Evolutionary conservation across 1,140 invertebrate genomes (phyloP).

Genomic region (Hyposmocoma kahamanoa): DNA sequence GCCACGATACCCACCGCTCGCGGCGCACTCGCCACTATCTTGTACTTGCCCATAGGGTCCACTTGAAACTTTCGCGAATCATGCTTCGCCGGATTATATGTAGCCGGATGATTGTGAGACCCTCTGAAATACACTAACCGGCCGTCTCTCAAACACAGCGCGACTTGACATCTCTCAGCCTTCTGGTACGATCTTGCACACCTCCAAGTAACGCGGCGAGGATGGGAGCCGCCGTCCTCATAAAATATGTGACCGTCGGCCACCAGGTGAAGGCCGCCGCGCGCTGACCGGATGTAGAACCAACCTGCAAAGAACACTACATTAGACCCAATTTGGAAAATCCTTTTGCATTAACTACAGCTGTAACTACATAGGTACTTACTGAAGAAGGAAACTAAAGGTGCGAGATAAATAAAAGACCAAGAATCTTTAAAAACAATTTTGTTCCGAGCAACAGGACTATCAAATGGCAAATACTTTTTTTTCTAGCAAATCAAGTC

Average conservation of each 20-base stretch:
- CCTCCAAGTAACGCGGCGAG: slow-evolving; percentile 64
- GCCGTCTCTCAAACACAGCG: slow-evolving; percentile 63
- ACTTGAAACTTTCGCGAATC: slow-evolving; percentile 63
- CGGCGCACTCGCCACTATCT: slow-evolving; percentile 52
- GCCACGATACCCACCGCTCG: slow-evolving; percentile 19
- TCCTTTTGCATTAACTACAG: too few relatives aligned
- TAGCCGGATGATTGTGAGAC: slow-evolving; percentile 61
- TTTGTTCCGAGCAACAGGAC: too few relatives aligned
- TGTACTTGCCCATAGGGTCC: slow-evolving; percentile 70
- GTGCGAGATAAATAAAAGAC: too few relatives aligned
- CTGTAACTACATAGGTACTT: too few relatives aligned
- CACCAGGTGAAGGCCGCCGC: slow-evolving; percentile 62
- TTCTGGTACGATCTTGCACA: slow-evolving; percentile 69
- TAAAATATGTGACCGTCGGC: slow-evolving; percentile 69
- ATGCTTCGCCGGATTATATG: slow-evolving; percentile 65
- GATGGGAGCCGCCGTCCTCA: slow-evolving; percentile 66
- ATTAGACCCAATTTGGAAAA: not conserved
- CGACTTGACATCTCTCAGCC: slow-evolving; percentile 65
- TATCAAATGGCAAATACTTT: too few relatives aligned
- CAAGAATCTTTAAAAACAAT: too few relatives aligned
- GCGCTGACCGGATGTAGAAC: slow-evolving; percentile 70
- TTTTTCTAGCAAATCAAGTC: slow-evolving; percentile 11
- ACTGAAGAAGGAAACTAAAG: too few relatives aligned
- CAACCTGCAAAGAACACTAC: slow-evolving; percentile 46
- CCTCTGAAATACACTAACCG: slow-evolving; percentile 64